Evolutionary conservation across 2,888 invertebrate species (phyloP), one percentile per base, ranked within the genome.

Genomic region (Aphidius colemani): DNA sequence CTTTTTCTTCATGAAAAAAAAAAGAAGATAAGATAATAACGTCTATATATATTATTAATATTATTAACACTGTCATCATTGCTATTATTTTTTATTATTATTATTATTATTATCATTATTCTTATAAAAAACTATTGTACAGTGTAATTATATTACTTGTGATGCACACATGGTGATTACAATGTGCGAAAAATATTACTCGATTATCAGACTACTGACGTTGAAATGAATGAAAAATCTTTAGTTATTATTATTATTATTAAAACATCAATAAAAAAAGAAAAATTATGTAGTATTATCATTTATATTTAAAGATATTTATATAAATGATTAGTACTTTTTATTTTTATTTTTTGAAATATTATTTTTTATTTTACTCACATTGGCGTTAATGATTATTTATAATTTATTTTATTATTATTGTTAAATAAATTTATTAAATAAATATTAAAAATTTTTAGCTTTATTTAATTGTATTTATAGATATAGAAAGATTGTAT

Each of bases 91-190:
- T 53, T 55, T 53, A 55, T 55, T 62, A 51, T 50, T 50, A 50
- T 41, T 50, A 43, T 18, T 39, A 43, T 43, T 7, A 50, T 45
- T 50, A 48, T 49, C 13, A 41, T 18, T 30, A 49, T 40, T 46
- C 30, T 7, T 18, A 8, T 18, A 8, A n/a, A n/a, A 56, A 62
- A 78, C 77, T 77, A 78, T 76, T 82, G 82, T 82, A 82, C 82
- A 82, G 81, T 82, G 81, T 82, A 82, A 81, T 74, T 81, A 81
- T 82, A 81, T 78, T 76, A 72, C 74, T 76, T 82, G 81, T 81
- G 82, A 82, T 81, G 80, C 80, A 79, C 77, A 77, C 79, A 72
- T 76, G 77, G 80, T 80, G 78, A 70, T 72, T 70, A 75, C 55
- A 41, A 76, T 76, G 76, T 78, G 78, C 74, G 72, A 65, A 66